A percentile compares a stretch with the other conserved stretches of the same genome.
Evolutionary conservation across 2,888 invertebrate genomes (phyloP).

Genomic region (Zeuzera pyrina): DNA sequence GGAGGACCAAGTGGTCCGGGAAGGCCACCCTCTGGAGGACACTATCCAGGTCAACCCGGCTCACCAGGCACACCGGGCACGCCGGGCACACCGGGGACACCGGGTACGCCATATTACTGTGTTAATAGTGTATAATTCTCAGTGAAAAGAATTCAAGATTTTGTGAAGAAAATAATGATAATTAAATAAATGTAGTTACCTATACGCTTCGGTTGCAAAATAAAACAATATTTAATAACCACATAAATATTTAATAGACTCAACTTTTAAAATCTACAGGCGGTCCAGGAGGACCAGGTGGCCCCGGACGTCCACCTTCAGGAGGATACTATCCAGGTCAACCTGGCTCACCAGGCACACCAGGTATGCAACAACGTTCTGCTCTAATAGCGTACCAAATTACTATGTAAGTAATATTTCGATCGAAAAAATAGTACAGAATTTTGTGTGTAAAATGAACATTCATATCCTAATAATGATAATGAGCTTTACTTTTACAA

Average conservation of each 20-base stretch:
- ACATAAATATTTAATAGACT: too few species aligned
- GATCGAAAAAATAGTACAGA: too few species aligned
- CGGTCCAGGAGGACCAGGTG: constrained; percentile 28
- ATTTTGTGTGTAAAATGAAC: not conserved
- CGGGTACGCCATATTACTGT: too few species aligned
- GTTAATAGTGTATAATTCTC: too few species aligned
- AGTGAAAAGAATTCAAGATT: too few species aligned
- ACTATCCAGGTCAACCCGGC: constrained; percentile 11
- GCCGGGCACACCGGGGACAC: too few species aligned
- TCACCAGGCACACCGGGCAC: constrained; percentile 3
- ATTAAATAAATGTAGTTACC: too few species aligned
- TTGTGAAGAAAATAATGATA: too few species aligned
- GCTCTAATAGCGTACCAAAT: constrained; percentile 12
- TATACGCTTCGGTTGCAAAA: too few species aligned
- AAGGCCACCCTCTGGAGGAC: constrained; percentile 10
- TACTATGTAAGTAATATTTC: not conserved
- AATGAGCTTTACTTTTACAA: not conserved
- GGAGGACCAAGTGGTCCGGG: constrained; percentile 12
- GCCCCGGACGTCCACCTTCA: constrained; percentile 17
- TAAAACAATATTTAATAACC: too few species aligned
- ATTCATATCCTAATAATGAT: too few species aligned
- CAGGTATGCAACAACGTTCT: constrained; percentile 12
- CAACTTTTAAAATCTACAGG: too few species aligned
- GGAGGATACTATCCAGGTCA: constrained; percentile 12
- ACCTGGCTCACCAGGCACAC: constrained; percentile 10